Base-by-base conservation (phyloP, 2,797 vertebrate species). In the Phrynocephalus guinanensis region DNA sequence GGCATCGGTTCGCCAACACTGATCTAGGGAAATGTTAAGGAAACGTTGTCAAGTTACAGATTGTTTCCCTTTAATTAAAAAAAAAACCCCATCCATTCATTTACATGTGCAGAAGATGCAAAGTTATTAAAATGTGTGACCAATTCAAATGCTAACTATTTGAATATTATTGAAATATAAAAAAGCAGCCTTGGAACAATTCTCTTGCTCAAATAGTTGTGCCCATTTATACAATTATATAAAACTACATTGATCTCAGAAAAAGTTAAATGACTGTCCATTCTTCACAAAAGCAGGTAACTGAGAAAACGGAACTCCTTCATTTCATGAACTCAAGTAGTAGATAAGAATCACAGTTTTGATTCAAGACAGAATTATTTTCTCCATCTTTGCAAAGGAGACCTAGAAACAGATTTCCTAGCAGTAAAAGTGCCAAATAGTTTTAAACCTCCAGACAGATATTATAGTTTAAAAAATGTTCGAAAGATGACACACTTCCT, bases 401-500 rank as follows among this genome's bases (percentile, higher is more conserved):
- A 44, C 48, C 50, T 26, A 56, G 38, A 85, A 50, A 70, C 6
- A 78, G 44, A 56, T 38, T 84, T 28, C 16, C 2, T 1, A 18
- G 28, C 1, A 20, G 22, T 82, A 0, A 56, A 0, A 2, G 44
- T 26, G 70, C 81, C 2, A 50, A 83, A 77, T 63, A 66, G 66
- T 84, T 75, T 38, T 56, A 86, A 75, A 86, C 67, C 67, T 89
- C 30, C 52, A 24, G 73, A 44, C 44, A 93, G 60, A 16, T n/a
- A 85, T 22, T 86, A 68, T 56, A 89, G 84, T 86, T 1, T 44
- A 44, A 15, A 30, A 84, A 83, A 83, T 11, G 79, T 16, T 52
- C 60, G 22, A 13, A 82, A 79, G 63, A 63, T 76, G 80, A 88
- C 88, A 84, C 85, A 92, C 88, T 50, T n/a, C 75, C 16, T 26